Conservation (phyloP, 2,113 vertebrate genomes). For the Peucedramus taeniatus region DNA sequence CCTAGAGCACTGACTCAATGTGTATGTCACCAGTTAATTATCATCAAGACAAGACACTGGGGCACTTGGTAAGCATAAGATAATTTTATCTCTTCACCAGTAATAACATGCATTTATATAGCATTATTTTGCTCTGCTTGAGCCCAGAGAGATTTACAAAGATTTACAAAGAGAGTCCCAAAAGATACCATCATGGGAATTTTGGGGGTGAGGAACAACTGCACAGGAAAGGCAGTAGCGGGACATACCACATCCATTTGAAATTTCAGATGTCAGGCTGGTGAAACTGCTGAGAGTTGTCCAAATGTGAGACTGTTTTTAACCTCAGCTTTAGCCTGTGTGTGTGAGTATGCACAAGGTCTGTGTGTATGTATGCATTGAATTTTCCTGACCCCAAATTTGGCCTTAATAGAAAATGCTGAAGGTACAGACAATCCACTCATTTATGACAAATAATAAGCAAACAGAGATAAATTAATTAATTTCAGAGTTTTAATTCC, state of each 20-base stretch:
- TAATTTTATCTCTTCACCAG: constrained; percentile 3
- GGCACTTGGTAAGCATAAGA: constrained; percentile 1
- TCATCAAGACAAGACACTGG: constrained; percentile 22
- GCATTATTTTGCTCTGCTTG: background rate
- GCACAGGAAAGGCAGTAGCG: background rate
- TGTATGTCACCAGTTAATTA: constrained; percentile 40
- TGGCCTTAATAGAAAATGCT: background rate
- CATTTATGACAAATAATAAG: background rate
- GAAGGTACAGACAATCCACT: background rate
- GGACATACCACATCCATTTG: background rate
- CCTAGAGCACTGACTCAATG: constrained; percentile 39
- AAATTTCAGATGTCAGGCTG: background rate
- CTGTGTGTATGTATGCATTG: background rate
- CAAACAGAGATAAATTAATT: background rate
- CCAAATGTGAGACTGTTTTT: background rate
- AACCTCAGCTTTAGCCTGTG: background rate
- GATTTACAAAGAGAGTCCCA: background rate
- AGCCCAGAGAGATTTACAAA: background rate
- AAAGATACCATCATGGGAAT: background rate
- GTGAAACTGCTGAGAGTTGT: background rate
- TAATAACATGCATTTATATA: background rate
- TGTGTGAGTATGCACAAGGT: background rate
- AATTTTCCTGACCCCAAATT: background rate
- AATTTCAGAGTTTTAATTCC: background rate
- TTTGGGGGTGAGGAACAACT: background rate